Evolutionary conservation across 2,888 invertebrate species (phyloP), one percentile per base, ranked within the genome.

Genomic region (Coenonympha glycerion): DNA sequence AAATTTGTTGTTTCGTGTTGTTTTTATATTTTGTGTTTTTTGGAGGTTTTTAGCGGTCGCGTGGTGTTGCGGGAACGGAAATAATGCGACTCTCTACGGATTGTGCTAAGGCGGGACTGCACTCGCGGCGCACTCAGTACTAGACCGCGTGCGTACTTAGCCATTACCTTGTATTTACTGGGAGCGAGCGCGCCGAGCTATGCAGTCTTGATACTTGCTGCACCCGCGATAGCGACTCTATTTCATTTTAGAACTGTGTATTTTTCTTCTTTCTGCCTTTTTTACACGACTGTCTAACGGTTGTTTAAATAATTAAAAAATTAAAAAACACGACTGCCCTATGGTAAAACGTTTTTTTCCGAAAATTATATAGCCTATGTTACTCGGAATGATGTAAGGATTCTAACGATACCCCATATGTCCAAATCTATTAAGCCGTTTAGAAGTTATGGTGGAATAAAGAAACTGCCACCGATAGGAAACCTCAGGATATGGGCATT

Each of bases 151-250:
- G 84, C 87, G 86, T 86, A 87, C 87, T 87, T 86, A 85, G 79
- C 86, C 86, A 87, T 87, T 87, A 86, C 87, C 87, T 86, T 85
- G 86, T 86, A 85, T 86, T 86, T 85, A 86, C 87, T 85, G 85
- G 79, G 82, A 78, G 70, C 76, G 72, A 68, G 66, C 63, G 57
- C 65, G 55, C 52, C 42, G 64, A 65, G 64, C 63, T 58, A 52
- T 47, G 49, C 63, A 55, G 22, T 71, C 78, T 85, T 86, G 85
- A 72, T 81, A 76, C 82, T 80, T 62, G 64, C 47, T 47, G 52
- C 59, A 53, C 41, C 49, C 56, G 55, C 56, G 52, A 52, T 53
- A 52, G 49, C 49, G 37, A 53, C 49, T 53, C 49, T 56, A 45
- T 53, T 46, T 6, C 15, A 21, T 28, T 49, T 48, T 47, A 16